These are phyloP conservation scores for Drosophila mettleri DNA, from an alignment of 2,888 invertebrate genomes.

Conservation along the genomic window DNA sequence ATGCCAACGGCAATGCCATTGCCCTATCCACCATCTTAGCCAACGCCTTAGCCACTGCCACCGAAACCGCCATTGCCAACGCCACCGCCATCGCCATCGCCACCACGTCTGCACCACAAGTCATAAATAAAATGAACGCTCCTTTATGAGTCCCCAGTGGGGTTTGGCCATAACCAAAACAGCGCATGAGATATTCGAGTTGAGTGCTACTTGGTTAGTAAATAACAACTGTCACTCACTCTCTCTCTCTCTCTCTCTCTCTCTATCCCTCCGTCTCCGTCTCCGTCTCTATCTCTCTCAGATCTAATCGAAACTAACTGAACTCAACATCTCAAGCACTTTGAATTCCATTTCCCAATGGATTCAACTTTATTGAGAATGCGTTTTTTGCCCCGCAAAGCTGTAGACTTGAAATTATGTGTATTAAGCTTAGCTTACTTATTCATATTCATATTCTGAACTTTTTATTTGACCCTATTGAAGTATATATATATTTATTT, in stretches of 20 bases:
- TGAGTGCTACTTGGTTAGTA: conserved; percentile 1
- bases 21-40: conserved; percentile 8
- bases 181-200: conserved; percentile 9
- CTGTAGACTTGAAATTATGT: neutral
- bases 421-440: neutral
- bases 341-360: conserved; percentile 4
- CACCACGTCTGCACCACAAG: conserved; percentile 18
- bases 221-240: conserved; percentile 4
- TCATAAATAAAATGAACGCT: conserved; percentile 57
- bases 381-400: neutral
- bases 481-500: no score
- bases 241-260: neutral
- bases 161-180: conserved; percentile 6
- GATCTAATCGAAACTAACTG: conserved; percentile 6
- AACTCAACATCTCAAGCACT: conserved; percentile 3
- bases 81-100: neutral
- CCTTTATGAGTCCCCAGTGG: conserved; percentile 47
- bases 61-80: neutral
- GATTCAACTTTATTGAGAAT: conserved; percentile 2
- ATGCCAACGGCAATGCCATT: conserved; percentile 6
- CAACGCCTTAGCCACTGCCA: neutral
- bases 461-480: no score
- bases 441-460: neutral
- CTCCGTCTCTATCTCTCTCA: neutral
- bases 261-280: neutral